These are phyloP conservation scores for Anthopleura xanthogrammica DNA, from an alignment of 92 coral and sea anemone genomes.

Conservation along the genomic window DNA sequence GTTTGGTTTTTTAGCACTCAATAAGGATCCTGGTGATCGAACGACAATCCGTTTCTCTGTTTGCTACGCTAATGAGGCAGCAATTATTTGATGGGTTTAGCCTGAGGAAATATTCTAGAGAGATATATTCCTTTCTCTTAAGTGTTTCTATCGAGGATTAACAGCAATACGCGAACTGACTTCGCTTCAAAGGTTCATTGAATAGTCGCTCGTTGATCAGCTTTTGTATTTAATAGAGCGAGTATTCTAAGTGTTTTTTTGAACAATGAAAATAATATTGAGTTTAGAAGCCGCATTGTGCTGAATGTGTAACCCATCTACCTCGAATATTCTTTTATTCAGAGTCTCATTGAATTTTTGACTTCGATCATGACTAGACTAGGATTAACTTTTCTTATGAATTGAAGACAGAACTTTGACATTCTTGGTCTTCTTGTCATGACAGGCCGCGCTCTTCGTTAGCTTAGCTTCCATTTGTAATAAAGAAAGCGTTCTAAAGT, in stretches of 20 bases:
- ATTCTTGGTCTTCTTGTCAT: too few species aligned
- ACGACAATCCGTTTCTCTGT: not conserved
- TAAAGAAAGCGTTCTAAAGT: not conserved
- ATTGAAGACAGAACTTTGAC: too few species aligned
- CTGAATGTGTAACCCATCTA: too few species aligned
- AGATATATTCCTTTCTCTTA: not conserved
- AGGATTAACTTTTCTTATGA: slow-evolving; percentile 7
- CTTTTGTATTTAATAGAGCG: not conserved
- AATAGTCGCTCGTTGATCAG: not conserved
- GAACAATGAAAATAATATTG: not conserved
- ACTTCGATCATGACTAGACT: not conserved
- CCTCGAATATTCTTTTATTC: too few species aligned
- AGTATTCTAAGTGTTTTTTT: not conserved
- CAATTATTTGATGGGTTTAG: slow-evolving; percentile 21
- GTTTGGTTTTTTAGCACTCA: not conserved
- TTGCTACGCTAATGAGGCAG: slow-evolving; percentile 14
- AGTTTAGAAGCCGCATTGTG: too few species aligned
- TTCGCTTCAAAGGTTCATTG: slow-evolving; percentile 1
- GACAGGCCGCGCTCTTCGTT: not conserved
- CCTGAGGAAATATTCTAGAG: slow-evolving; percentile 11
- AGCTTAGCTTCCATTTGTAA: too few species aligned
- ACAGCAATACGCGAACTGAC: slow-evolving; percentile 5
- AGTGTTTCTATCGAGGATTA: slow-evolving; percentile 20
- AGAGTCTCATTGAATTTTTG: not conserved
- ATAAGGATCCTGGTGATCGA: not conserved